These are phyloP conservation scores for Piscicola geometra DNA, from an alignment of 2,888 invertebrate genomes.

Conservation along the genomic window DNA sequence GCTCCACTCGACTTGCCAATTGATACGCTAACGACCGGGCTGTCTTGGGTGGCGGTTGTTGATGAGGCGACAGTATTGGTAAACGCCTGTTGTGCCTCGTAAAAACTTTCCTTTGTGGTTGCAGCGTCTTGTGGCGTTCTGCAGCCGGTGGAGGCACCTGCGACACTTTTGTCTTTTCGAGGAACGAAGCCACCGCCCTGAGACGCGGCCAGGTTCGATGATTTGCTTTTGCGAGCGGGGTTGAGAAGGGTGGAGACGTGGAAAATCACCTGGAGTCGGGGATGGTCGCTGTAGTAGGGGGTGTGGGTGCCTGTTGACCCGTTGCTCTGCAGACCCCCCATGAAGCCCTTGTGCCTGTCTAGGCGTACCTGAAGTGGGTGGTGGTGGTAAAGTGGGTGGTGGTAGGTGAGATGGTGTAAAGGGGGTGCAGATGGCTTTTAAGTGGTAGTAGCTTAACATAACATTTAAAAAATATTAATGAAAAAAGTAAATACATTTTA, in stretches of 20 bases:
- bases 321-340: slow-evolving; percentile 78
- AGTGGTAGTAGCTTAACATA: not conserved
- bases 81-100: no score
- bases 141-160: no score
- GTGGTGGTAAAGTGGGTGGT: not conserved
- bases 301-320: slow-evolving; percentile 75
- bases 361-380: slow-evolving; percentile 67
- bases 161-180: no score
- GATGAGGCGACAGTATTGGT: no score
- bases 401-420: not conserved
- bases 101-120: no score
- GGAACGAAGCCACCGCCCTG: no score
- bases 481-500: no score
- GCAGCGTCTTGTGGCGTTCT: no score
- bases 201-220: not conserved
- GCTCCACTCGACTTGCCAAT: no score
- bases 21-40: no score
- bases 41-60: no score
- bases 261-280: slow-evolving; percentile 87
- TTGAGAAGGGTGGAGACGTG: slow-evolving; percentile 92
- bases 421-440: not conserved
- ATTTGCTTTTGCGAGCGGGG: slow-evolving; percentile 69
- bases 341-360: slow-evolving; percentile 88
- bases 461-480: no score
- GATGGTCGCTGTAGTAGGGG: slow-evolving; percentile 83